A percentile compares a stretch with the other conserved stretches of the same genome.
Evolutionary conservation across 2,797 vertebrate genomes (phyloP).

Genomic region (Odontamblyopus lacepedii): DNA sequence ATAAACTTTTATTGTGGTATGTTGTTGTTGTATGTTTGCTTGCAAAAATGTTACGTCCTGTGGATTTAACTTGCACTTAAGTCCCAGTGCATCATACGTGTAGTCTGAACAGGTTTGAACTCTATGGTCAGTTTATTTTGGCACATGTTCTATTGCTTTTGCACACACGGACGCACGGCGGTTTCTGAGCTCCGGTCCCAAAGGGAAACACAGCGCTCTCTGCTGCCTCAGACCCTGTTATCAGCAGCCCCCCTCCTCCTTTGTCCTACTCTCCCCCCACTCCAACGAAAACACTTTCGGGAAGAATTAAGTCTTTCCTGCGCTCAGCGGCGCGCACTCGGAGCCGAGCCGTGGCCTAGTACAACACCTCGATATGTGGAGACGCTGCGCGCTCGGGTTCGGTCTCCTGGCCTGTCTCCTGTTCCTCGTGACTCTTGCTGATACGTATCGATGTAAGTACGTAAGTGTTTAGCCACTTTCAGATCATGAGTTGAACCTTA

Average conservation of each 20-base stretch:
- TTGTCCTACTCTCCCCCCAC: not conserved
- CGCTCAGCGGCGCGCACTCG: conserved; percentile 28
- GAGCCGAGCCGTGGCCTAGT: conserved; percentile 60
- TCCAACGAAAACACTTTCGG: conserved; percentile 66
- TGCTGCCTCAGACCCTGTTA: conserved; percentile 36
- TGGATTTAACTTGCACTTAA: too few relatives aligned
- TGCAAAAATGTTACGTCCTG: too few relatives aligned
- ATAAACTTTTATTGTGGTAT: too few relatives aligned
- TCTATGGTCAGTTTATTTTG: not conserved
- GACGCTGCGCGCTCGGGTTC: conserved; percentile 48
- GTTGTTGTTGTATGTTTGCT: too few relatives aligned
- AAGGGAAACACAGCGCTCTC: conserved; percentile 49
- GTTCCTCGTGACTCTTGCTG: conserved; percentile 66
- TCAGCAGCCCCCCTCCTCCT: conserved; percentile 19
- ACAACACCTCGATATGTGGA: conserved; percentile 72
- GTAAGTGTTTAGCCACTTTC: conserved; percentile 20
- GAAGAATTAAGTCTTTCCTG: conserved; percentile 61
- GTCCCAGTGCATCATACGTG: too few relatives aligned
- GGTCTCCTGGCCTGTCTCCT: conserved; percentile 57
- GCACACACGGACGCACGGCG: too few relatives aligned
- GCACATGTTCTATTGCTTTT: not conserved
- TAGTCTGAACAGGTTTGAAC: not conserved
- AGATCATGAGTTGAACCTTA: conserved; percentile 3
- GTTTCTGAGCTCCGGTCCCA: not conserved
- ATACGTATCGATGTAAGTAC: conserved; percentile 77